These are phyloP conservation scores for Pachyrhynchus sulphureomaculatus DNA, from an alignment of 1,140 invertebrate genomes.

Conservation along the genomic window DNA sequence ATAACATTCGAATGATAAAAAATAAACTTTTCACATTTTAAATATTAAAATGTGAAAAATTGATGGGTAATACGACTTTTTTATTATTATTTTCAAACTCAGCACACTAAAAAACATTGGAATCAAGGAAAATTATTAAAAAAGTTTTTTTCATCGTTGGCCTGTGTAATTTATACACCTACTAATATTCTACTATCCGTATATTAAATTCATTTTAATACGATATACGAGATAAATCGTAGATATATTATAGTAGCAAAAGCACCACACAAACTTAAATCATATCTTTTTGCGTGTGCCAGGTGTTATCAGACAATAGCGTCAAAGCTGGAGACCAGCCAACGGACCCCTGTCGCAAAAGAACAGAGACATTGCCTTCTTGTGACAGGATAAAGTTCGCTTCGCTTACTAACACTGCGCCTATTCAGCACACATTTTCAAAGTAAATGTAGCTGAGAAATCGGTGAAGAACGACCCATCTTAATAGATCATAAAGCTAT, in stretches of 20 bases:
- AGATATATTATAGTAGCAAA: neutral
- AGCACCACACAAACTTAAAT: slow-evolving; percentile 1
- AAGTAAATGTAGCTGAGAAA: slow-evolving; percentile 53
- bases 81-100: too few relatives aligned
- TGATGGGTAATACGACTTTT: too few relatives aligned
- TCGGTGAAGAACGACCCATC: slow-evolving; percentile 51
- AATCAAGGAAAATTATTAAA: too few relatives aligned
- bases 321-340: slow-evolving; percentile 28
- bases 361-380: slow-evolving; percentile 25
- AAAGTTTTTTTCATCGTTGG: too few relatives aligned
- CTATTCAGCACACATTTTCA: slow-evolving; percentile 46
- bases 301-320: slow-evolving; percentile 31
- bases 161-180: too few relatives aligned
- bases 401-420: slow-evolving; percentile 10
- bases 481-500: slow-evolving; percentile 49
- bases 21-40: too few relatives aligned
- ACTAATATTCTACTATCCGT: too few relatives aligned
- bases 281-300: slow-evolving; percentile 13
- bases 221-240: too few relatives aligned
- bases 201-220: too few relatives aligned
- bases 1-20: too few relatives aligned
- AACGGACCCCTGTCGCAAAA: slow-evolving; percentile 23
- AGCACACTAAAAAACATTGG: too few relatives aligned
- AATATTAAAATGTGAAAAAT: too few relatives aligned
- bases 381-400: slow-evolving; percentile 18